Percentiles rank a stretch among this genome's conserved stretches.
These are phyloP conservation scores for Eristalis pertinax DNA, from an alignment of 2,888 invertebrate genomes.

Conservation along the genomic window DNA sequence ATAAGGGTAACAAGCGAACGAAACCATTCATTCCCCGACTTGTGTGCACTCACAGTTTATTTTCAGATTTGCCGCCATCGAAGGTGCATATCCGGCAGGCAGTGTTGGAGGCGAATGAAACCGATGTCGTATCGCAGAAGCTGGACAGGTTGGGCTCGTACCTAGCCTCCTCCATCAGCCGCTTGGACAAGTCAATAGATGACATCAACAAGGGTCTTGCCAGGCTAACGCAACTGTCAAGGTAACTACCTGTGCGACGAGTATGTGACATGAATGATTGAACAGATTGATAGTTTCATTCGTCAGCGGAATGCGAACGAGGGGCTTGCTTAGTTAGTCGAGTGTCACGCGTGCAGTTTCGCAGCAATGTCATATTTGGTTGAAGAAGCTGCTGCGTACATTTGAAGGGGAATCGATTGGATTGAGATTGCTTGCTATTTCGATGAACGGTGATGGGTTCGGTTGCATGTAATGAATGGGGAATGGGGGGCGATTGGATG, in stretches of 20 bases:
- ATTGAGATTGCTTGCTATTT: background rate
- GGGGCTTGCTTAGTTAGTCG: slow-evolving; percentile 1
- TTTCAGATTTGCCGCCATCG: background rate
- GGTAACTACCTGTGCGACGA: slow-evolving; percentile 72
- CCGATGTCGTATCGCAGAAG: slow-evolving; percentile 48
- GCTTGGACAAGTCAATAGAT: slow-evolving; percentile 65
- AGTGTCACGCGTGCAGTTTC: background rate
- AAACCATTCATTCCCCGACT: background rate
- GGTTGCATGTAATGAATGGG: background rate
- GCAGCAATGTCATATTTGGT: background rate
- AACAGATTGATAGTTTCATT: slow-evolving; percentile 18
- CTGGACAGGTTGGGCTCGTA: slow-evolving; percentile 77
- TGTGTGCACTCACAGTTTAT: background rate
- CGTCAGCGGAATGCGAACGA: slow-evolving; percentile 7
- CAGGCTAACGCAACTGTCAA: slow-evolving; percentile 74
- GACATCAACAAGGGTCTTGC: slow-evolving; percentile 72
- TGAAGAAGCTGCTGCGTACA: background rate
- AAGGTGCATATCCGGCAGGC: slow-evolving; percentile 37
- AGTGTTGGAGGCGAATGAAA: slow-evolving; percentile 6
- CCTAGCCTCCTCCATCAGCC: slow-evolving; percentile 75
- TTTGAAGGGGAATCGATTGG: background rate
- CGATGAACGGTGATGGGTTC: background rate
- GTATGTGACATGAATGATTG: slow-evolving; percentile 12
- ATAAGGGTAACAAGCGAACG: slow-evolving; percentile 17
- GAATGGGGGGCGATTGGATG: background rate